These are phyloP conservation scores for Eupristina koningsbergeri DNA, from an alignment of 1,140 invertebrate species.

Conservation along the genomic window DNA sequence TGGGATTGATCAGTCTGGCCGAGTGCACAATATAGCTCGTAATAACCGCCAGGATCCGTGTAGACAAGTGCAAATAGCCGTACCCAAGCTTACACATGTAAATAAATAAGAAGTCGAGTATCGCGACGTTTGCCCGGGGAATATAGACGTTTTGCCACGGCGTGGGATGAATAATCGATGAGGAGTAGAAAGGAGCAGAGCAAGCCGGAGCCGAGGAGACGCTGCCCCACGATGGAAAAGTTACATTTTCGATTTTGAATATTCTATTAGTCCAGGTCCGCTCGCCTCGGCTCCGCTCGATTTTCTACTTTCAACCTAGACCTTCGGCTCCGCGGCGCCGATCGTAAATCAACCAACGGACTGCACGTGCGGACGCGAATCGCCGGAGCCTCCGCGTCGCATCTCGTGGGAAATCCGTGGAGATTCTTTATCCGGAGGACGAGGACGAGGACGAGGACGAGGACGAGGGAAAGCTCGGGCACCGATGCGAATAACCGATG, in stretches of 20 bases:
- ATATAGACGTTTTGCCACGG: conserved; percentile 28
- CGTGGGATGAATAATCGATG: conserved; percentile 51
- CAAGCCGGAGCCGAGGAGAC: neutral
- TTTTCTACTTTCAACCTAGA: conserved; percentile 36
- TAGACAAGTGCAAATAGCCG: no score
- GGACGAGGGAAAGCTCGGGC: neutral
- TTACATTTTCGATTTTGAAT: conserved; percentile 51
- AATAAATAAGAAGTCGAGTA: neutral
- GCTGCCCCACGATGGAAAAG: neutral
- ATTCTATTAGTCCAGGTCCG: conserved; percentile 40
- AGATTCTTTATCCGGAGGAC: conserved; percentile 46
- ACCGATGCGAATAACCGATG: conserved; percentile 33
- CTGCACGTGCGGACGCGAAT: conserved; percentile 27
- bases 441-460: neutral
- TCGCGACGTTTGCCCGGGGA: neutral
- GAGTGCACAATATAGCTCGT: neutral
- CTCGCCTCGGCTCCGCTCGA: neutral
- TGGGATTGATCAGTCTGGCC: neutral
- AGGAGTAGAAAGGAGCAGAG: neutral
- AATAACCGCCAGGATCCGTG: neutral
- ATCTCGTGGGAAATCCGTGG: conserved; percentile 45
- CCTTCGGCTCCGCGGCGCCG: conserved; percentile 21
- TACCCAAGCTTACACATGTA: neutral
- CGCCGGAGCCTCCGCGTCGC: conserved; percentile 1
- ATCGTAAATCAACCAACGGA: conserved; percentile 43